Evolutionary conservation across 2,797 vertebrate species (phyloP).

Genomic region (Acridotheres tristis): DNA sequence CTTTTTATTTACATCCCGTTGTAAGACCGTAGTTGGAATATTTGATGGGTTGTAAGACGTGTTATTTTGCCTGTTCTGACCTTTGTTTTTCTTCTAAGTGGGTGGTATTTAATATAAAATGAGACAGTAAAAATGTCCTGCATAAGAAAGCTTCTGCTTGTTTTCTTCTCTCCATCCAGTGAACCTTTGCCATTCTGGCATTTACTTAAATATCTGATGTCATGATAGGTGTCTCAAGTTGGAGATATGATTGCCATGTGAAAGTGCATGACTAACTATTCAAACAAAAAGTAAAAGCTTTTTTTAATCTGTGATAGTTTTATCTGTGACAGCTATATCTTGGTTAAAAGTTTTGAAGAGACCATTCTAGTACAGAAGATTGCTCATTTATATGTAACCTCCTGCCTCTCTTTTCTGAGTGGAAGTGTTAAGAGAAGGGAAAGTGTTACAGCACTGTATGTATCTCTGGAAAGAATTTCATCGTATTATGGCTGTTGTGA

Average conservation of each 20-base stretch:
- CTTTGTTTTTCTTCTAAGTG: neutral
- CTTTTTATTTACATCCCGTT: neutral
- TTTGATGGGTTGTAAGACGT: neutral
- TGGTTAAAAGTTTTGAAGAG: neutral
- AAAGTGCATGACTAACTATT: neutral
- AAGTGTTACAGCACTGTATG: neutral
- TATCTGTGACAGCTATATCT: neutral
- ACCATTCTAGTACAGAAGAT: neutral
- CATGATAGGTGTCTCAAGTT: neutral
- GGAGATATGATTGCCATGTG: neutral
- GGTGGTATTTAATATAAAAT: neutral
- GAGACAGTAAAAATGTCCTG: neutral
- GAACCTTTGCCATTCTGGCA: conserved; percentile 1
- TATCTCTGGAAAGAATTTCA: neutral
- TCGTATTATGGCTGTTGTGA: neutral
- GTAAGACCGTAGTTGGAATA: neutral
- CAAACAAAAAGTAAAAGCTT: neutral
- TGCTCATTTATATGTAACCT: neutral
- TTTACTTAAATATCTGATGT: neutral
- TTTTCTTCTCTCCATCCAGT: neutral
- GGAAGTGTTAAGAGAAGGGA: neutral
- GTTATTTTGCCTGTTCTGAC: neutral
- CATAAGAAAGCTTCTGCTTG: neutral
- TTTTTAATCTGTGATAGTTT: neutral
- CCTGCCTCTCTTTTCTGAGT: neutral